A percentile compares a stretch with the other conserved stretches of the same genome.
phyloP scores from a whole-genome alignment of 2,797 vertebrate species.

The Myotis planiceps region DNA sequence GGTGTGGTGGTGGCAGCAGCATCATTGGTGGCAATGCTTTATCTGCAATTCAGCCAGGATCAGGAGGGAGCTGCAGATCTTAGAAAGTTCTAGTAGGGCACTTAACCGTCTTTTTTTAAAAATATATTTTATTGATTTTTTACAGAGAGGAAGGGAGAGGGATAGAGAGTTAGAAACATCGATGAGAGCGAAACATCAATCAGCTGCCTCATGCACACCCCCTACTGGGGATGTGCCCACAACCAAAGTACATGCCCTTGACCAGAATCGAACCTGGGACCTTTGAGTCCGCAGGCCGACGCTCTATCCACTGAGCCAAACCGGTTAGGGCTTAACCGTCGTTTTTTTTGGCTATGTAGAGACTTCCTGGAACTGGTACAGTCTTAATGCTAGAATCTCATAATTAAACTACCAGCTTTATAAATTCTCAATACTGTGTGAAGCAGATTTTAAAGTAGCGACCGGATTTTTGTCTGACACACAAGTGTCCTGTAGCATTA shows the following conservation, averaged over 20 bases:
- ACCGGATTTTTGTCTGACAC: background rate
- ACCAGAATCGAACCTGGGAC: too few species aligned
- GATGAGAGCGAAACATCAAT: too few species aligned
- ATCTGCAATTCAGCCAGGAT: constrained; percentile 19
- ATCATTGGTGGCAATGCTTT: constrained; percentile 52
- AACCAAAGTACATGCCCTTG: too few species aligned
- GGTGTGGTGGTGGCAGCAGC: background rate
- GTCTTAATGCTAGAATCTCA: background rate
- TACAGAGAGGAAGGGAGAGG: too few species aligned
- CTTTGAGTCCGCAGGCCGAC: too few species aligned
- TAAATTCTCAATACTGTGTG: background rate
- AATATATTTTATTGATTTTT: too few species aligned
- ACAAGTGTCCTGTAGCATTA: background rate
- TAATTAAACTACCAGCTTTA: background rate
- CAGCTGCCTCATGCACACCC: too few species aligned
- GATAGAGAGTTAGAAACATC: too few species aligned
- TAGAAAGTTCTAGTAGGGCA: background rate
- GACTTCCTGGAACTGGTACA: background rate
- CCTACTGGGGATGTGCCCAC: too few species aligned
- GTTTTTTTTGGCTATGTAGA: background rate
- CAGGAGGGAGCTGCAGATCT: background rate
- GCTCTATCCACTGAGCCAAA: too few species aligned
- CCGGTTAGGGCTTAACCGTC: too few species aligned
- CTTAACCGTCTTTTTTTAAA: background rate
- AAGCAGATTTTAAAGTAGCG: background rate